Conservation (phyloP, 2,113 vertebrate genomes). For the Cynoglossus semilaevis region DNA sequence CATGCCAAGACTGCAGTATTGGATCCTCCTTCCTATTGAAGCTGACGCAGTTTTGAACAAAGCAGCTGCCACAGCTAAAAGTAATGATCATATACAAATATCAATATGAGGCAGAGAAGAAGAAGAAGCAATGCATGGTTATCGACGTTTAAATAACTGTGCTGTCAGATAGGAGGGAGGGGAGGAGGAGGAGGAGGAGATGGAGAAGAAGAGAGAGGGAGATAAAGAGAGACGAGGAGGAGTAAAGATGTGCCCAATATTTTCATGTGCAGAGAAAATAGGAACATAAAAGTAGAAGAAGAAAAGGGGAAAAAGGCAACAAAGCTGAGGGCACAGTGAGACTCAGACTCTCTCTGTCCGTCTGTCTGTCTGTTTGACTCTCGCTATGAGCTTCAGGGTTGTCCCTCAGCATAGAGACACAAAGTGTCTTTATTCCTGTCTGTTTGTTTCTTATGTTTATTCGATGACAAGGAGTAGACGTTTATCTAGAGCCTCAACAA, state of each 20-base stretch:
- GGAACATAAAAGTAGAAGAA: too few relatives aligned
- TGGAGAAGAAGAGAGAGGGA: background rate
- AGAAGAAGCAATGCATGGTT: constrained; percentile 81
- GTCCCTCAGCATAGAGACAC: too few relatives aligned
- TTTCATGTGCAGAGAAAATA: too few relatives aligned
- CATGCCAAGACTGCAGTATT: constrained; percentile 77
- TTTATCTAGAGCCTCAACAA: too few relatives aligned
- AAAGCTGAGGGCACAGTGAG: constrained; percentile 49
- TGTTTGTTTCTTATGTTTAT: background rate
- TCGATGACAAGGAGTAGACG: too few relatives aligned
- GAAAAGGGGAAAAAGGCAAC: constrained; percentile 53
- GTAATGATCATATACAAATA: constrained; percentile 82
- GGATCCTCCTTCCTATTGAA: constrained; percentile 72
- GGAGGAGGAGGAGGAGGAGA: constrained; percentile 5
- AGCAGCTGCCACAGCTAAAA: constrained; percentile 66
- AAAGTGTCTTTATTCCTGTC: too few relatives aligned
- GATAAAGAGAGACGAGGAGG: constrained; percentile 23
- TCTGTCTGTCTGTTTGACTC: too few relatives aligned
- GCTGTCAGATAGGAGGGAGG: constrained; percentile 68
- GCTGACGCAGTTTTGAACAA: constrained; percentile 71
- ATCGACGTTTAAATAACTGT: constrained; percentile 82
- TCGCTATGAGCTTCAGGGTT: too few relatives aligned
- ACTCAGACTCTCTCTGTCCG: too few relatives aligned
- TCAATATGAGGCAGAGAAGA: constrained; percentile 78
- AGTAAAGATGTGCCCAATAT: background rate